Percentiles rank a stretch among this genome's conserved stretches.
Conservation (phyloP, 1,140 invertebrate genomes). For the Calycopis cecrops region DNA sequence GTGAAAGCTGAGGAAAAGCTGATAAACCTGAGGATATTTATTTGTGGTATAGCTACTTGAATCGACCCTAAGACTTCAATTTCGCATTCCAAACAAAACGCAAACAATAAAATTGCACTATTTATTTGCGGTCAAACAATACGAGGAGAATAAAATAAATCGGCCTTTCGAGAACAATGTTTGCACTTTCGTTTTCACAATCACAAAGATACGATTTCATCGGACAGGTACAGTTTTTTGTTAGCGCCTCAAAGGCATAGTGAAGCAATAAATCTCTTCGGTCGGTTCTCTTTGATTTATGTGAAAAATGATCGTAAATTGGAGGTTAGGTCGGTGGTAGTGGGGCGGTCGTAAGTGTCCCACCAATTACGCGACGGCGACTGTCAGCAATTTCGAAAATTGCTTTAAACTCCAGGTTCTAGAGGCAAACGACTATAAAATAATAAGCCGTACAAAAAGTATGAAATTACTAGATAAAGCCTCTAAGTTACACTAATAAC, state of each 20-base stretch:
- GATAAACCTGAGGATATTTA: too few relatives aligned
- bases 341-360: slow-evolving; percentile 45
- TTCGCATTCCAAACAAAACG: not conserved
- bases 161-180: slow-evolving; percentile 17
- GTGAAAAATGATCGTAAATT: slow-evolving; percentile 73
- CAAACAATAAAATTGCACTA: not conserved
- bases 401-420: slow-evolving; percentile 28
- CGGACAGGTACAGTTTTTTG: slow-evolving; percentile 55
- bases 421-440: slow-evolving; percentile 13
- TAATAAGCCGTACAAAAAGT: slow-evolving; percentile 12
- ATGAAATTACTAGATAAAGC: slow-evolving; percentile 20
- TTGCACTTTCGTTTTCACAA: slow-evolving; percentile 52
- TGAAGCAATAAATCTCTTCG: slow-evolving; percentile 63
- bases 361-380: slow-evolving; percentile 45
- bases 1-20: too few relatives aligned
- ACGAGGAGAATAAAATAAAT: not conserved
- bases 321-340: slow-evolving; percentile 54
- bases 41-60: too few relatives aligned
- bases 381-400: slow-evolving; percentile 36
- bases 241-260: slow-evolving; percentile 29
- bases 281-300: slow-evolving; percentile 70
- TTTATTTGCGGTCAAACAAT: slow-evolving; percentile 14
- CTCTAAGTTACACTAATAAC: slow-evolving; percentile 16
- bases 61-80: too few relatives aligned
- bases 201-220: slow-evolving; percentile 36